phyloP scores from a whole-genome alignment of 2,888 invertebrate species.

The Hemaris fuciformis region DNA sequence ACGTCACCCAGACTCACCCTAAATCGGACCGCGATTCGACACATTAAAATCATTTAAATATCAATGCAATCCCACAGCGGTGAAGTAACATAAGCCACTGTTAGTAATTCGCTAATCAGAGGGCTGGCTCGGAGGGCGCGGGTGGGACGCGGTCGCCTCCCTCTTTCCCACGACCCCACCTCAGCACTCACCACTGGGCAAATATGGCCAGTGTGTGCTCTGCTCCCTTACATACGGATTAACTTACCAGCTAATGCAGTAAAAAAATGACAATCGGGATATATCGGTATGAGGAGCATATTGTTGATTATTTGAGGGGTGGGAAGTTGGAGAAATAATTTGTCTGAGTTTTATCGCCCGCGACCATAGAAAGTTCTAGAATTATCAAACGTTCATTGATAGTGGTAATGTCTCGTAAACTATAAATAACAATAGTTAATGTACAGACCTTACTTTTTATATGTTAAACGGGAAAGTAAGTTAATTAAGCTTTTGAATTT shows the following conservation, averaged over 20 bases:
- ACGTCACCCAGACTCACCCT: too few species aligned
- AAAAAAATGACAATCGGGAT: neutral
- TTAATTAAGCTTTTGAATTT: neutral
- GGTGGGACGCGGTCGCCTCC: conserved; percentile 25
- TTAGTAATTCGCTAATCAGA: conserved; percentile 18
- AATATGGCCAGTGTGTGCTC: conserved; percentile 9
- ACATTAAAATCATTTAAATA: neutral
- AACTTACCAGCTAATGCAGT: neutral
- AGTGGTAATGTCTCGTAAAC: too few species aligned
- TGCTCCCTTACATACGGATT: neutral
- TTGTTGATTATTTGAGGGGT: neutral
- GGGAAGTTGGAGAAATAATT: too few species aligned
- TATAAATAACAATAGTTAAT: too few species aligned
- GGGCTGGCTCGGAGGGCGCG: conserved; percentile 18
- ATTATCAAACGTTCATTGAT: too few species aligned
- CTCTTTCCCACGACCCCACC: conserved; percentile 32
- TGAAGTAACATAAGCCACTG: conserved; percentile 6
- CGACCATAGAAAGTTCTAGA: too few species aligned
- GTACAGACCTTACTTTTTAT: too few species aligned
- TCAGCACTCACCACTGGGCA: conserved; percentile 9
- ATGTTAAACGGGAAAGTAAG: neutral
- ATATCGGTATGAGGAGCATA: neutral
- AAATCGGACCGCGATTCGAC: too few species aligned
- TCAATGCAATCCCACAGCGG: neutral
- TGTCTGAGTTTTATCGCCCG: too few species aligned